phyloP scores from a whole-genome alignment of 1,140 invertebrate genomes.

The Trachelipus rathkii region DNA sequence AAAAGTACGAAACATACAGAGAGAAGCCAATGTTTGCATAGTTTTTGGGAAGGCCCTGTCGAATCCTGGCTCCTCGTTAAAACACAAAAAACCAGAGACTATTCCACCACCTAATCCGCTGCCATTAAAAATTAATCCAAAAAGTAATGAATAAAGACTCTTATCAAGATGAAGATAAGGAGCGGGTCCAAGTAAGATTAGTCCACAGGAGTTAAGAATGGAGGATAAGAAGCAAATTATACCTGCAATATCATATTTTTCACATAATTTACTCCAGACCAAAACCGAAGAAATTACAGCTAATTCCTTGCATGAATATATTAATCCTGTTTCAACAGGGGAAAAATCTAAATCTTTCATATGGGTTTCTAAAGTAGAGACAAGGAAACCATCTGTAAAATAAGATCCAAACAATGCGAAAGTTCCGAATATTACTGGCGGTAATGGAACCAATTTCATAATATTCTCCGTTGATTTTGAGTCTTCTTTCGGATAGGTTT shows the following conservation, averaged over 20 bases:
- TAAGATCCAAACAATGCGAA: constrained; percentile 68
- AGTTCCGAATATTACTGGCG: constrained; percentile 56
- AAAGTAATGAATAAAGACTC: constrained; percentile 52
- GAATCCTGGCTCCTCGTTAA: constrained; percentile 66
- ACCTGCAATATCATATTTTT: constrained; percentile 63
- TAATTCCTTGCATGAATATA: constrained; percentile 83
- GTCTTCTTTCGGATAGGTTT: no score
- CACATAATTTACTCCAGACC: constrained; percentile 73
- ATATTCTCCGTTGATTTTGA: constrained; percentile 59
- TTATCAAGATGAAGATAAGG: constrained; percentile 36
- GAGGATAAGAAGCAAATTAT: constrained; percentile 64
- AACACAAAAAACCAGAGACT: constrained; percentile 70
- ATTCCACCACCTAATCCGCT: constrained; percentile 73
- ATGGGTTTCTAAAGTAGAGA: constrained; percentile 76
- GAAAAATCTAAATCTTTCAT: constrained; percentile 66
- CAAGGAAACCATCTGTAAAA: constrained; percentile 74
- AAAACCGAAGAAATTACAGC: constrained; percentile 76
- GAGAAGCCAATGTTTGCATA: constrained; percentile 71
- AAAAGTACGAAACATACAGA: constrained; percentile 77
- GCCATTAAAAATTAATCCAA: constrained; percentile 70
- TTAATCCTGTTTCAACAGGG: constrained; percentile 71
- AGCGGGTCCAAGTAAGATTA: constrained; percentile 65
- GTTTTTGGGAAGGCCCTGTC: constrained; percentile 71
- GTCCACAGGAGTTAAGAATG: constrained; percentile 60
- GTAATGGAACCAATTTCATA: constrained; percentile 46